Conservation (phyloP, 2,113 vertebrate genomes). For the Aphyosemion australe region DNA sequence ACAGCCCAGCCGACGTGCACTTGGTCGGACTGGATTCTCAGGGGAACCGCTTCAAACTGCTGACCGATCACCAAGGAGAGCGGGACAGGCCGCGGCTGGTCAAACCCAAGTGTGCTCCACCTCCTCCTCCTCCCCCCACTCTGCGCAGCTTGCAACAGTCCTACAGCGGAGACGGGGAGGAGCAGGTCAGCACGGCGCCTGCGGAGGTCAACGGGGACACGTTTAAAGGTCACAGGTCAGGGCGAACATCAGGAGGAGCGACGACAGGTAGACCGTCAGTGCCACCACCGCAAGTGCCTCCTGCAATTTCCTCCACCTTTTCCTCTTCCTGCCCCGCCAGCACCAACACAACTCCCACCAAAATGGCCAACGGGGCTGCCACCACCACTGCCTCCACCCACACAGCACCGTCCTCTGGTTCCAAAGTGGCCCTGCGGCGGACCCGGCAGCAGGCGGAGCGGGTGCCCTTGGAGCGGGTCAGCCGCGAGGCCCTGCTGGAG, state of each 20-base stretch:
- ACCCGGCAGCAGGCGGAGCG: slow-evolving; percentile 88
- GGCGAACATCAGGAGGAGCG: slow-evolving; percentile 75
- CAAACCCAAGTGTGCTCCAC: slow-evolving; percentile 94
- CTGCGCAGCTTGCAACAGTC: slow-evolving; percentile 84
- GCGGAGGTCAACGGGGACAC: slow-evolving; percentile 83
- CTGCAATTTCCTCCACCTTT: slow-evolving; percentile 60
- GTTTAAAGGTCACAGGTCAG: slow-evolving; percentile 78
- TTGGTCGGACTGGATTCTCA: slow-evolving; percentile 97
- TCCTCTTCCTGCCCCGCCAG: slow-evolving; percentile 60
- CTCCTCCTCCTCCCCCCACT: slow-evolving; percentile 90
- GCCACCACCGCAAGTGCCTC: slow-evolving; percentile 96
- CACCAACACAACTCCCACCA: slow-evolving; percentile 78
- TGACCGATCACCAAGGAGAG: slow-evolving; percentile 92
- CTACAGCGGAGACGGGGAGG: slow-evolving; percentile 76
- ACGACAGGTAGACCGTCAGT: slow-evolving; percentile 83
- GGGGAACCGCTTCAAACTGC: slow-evolving; percentile 98
- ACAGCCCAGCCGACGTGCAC: slow-evolving; percentile 90
- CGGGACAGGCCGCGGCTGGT: slow-evolving; percentile 92
- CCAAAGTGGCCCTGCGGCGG: slow-evolving; percentile 89
- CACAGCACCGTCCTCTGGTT: slow-evolving; percentile 65
- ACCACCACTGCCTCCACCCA: slow-evolving; percentile 69
- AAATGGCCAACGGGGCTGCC: slow-evolving; percentile 86
- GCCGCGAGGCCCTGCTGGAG: slow-evolving; percentile 92
- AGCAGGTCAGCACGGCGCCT: slow-evolving; percentile 73
- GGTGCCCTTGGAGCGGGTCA: slow-evolving; percentile 88